A percentile compares a stretch with the other conserved stretches of the same genome.
phyloP scores from a whole-genome alignment of 2,888 invertebrate genomes.

The Cecidostiba fungosa region DNA sequence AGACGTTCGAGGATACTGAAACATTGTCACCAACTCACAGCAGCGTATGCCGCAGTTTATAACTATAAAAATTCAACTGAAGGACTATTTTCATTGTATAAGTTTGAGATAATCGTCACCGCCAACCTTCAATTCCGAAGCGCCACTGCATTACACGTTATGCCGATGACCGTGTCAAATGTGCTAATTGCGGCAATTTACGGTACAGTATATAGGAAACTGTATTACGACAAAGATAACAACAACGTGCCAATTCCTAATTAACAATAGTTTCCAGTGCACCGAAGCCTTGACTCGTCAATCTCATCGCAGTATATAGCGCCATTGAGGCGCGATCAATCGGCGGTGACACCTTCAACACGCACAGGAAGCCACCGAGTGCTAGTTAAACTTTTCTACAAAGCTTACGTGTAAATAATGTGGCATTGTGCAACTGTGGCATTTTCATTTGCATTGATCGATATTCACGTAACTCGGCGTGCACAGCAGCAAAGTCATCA shows the following conservation, averaged over 20 bases:
- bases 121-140: slow-evolving; percentile 27
- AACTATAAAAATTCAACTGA: background rate
- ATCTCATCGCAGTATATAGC: background rate
- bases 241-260: slow-evolving; percentile 43
- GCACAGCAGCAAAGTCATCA: background rate
- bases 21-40: background rate
- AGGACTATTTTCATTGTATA: slow-evolving; percentile 18
- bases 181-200: slow-evolving; percentile 48
- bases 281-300: background rate
- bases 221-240: slow-evolving; percentile 32
- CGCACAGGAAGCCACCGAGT: background rate
- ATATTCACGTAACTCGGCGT: background rate
- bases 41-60: background rate
- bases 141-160: background rate
- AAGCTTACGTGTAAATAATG: no score
- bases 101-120: slow-evolving; percentile 35
- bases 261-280: slow-evolving; percentile 32
- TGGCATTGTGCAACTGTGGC: background rate
- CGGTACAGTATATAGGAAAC: slow-evolving; percentile 23
- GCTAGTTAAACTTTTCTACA: background rate
- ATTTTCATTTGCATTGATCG: background rate
- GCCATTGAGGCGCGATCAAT: slow-evolving; percentile 38
- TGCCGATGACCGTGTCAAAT: background rate
- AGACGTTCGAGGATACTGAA: background rate
- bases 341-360: slow-evolving; percentile 40